phyloP scores from a whole-genome alignment of 2,888 invertebrate genomes.

The Acrobasis repandana region DNA sequence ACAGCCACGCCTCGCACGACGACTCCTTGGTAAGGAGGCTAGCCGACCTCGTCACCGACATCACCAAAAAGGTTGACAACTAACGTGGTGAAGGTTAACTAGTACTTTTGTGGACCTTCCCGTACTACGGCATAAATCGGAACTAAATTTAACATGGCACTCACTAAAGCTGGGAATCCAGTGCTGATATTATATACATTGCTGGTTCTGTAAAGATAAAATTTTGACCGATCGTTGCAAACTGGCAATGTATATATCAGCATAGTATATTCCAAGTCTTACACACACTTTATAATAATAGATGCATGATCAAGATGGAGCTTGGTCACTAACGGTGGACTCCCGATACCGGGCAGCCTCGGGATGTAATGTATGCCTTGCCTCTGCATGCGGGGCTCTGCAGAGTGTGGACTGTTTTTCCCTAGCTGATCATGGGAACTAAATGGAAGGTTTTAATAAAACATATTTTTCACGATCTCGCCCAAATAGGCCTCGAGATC shows the following conservation, averaged over 20 bases:
- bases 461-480: neutral
- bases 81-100: too few species aligned
- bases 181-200: too few species aligned
- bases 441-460: neutral
- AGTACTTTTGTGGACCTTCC: too few species aligned
- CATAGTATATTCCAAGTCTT: too few species aligned
- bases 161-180: too few species aligned
- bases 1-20: slow-evolving; percentile 76
- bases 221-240: too few species aligned
- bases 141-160: too few species aligned
- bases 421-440: slow-evolving; percentile 1
- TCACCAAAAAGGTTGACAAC: slow-evolving; percentile 35
- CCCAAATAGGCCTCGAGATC: slow-evolving; percentile 1
- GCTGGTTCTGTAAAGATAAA: too few species aligned
- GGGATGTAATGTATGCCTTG: neutral
- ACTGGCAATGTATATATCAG: too few species aligned
- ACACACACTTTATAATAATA: too few species aligned
- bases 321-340: too few species aligned
- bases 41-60: slow-evolving; percentile 82
- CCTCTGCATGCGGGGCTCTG: slow-evolving; percentile 6
- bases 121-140: too few species aligned
- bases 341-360: neutral
- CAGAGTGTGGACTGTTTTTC: neutral
- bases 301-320: slow-evolving; percentile 4
- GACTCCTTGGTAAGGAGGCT: slow-evolving; percentile 91